Evolutionary conservation across 2,888 invertebrate genomes (phyloP).

Genomic region (Nezara viridula): DNA sequence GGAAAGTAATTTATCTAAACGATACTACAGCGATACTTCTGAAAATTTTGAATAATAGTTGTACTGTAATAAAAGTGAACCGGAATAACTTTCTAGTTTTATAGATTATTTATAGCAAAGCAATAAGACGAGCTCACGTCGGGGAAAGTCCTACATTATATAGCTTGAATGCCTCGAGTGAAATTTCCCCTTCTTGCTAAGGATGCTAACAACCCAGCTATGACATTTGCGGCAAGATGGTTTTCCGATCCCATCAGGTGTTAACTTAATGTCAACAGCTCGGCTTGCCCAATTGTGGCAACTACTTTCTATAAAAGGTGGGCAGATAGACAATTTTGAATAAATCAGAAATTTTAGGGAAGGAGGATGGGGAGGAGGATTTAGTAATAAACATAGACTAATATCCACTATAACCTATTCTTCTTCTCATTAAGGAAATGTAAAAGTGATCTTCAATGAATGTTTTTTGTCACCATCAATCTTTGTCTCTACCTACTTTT

Average conservation of each 20-base stretch:
- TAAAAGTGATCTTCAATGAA: too few species aligned
- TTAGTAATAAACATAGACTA: too few species aligned
- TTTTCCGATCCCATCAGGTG: neutral
- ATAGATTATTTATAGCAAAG: neutral
- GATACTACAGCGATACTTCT: too few species aligned
- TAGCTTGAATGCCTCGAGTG: neutral
- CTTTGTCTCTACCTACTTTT: too few species aligned
- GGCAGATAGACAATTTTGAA: too few species aligned
- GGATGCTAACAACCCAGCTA: neutral
- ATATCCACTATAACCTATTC: too few species aligned
- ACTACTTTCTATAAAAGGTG: neutral
- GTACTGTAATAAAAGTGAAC: neutral
- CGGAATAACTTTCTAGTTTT: neutral
- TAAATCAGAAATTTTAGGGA: too few species aligned
- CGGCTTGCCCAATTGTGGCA: neutral
- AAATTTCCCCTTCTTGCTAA: neutral
- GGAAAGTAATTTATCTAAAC: too few species aligned
- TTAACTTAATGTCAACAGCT: constrained; percentile 2
- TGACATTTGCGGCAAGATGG: neutral
- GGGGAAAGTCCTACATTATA: neutral
- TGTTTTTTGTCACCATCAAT: too few species aligned
- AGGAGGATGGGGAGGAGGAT: too few species aligned
- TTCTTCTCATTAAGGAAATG: too few species aligned
- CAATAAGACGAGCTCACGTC: neutral
- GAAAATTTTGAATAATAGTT: too few species aligned